Percentiles rank a stretch among this genome's conserved stretches.
These are phyloP conservation scores for Rhynchopsitta pachyrhyncha DNA, from an alignment of 2,113 vertebrate genomes.

Conservation along the genomic window DNA sequence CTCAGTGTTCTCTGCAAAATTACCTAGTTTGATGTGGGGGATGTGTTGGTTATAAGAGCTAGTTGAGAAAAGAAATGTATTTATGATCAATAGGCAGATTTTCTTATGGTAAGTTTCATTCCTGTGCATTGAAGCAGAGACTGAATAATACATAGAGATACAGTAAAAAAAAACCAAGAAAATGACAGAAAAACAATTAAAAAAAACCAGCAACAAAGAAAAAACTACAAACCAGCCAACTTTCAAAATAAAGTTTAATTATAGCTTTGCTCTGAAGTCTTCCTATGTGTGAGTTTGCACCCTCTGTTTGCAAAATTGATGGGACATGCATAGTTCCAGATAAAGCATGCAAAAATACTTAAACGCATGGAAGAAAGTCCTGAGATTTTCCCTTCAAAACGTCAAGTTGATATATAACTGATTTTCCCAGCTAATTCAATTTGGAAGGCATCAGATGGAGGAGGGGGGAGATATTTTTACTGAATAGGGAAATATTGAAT, in stretches of 20 bases:
- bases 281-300: neutral
- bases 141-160: neutral
- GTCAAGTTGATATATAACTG: neutral
- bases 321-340: neutral
- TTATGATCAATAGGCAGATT: neutral
- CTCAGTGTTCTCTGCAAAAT: neutral
- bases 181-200: too few species aligned
- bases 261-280: neutral
- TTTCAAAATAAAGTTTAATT: neutral
- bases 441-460: neutral
- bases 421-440: neutral
- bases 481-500: neutral
- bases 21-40: neutral
- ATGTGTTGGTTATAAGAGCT: neutral
- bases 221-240: neutral
- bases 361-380: neutral
- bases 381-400: neutral
- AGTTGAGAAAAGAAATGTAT: neutral
- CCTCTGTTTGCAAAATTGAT: neutral
- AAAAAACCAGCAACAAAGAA: neutral
- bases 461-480: rapidly evolving
- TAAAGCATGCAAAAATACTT: neutral
- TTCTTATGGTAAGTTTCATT: neutral
- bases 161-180: neutral
- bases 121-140: neutral